phyloP scores from a whole-genome alignment of 2,113 vertebrate species.

The Tyrannus savana region DNA sequence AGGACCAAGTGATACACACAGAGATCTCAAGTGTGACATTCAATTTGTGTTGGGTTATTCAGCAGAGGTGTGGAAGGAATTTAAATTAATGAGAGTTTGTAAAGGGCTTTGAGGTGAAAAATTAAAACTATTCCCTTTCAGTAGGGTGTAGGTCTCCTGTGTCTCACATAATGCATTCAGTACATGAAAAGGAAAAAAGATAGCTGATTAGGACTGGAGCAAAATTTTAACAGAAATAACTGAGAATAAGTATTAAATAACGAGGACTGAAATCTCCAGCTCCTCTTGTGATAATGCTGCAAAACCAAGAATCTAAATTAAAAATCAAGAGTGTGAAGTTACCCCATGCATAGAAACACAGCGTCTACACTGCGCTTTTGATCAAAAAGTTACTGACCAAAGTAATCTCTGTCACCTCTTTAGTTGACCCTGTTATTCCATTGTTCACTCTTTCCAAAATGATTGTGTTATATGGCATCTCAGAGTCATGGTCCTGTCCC shows the following conservation, averaged over 20 bases:
- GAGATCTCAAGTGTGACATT: conserved; percentile 4
- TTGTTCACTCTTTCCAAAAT: background rate
- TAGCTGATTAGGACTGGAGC: background rate
- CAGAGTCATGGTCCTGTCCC: background rate
- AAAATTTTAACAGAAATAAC: conserved; percentile 4
- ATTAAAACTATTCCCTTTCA: conserved; percentile 15
- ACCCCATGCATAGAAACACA: background rate
- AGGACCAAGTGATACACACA: background rate
- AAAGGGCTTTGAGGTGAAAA: conserved; percentile 43
- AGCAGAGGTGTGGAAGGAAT: conserved; percentile 18
- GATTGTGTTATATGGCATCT: background rate
- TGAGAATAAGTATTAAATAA: background rate
- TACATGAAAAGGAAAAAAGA: background rate
- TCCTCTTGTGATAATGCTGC: background rate
- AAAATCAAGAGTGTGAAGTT: background rate
- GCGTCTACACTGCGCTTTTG: background rate
- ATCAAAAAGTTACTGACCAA: background rate
- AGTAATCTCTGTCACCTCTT: background rate
- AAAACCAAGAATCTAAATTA: background rate
- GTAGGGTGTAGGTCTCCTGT: background rate
- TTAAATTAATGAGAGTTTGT: conserved; percentile 34
- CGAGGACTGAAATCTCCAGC: background rate
- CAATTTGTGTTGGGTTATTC: conserved; percentile 18
- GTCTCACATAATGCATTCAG: background rate
- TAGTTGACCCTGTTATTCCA: background rate